Evolutionary conservation across 1,140 invertebrate genomes (phyloP).

Genomic region (Protaetia brevitarsis): DNA sequence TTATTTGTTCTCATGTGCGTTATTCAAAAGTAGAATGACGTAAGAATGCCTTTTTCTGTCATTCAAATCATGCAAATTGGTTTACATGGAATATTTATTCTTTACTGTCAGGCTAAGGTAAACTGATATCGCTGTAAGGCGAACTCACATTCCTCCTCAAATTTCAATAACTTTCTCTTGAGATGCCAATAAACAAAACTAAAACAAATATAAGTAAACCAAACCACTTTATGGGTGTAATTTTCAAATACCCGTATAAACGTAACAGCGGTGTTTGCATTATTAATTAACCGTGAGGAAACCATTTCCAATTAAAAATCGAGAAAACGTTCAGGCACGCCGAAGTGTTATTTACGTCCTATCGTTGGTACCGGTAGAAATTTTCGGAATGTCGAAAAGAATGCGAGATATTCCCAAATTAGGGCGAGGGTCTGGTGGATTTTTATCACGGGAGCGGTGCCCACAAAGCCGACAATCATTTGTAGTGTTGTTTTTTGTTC

Average conservation of each 20-base stretch:
- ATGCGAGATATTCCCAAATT: constrained; percentile 15
- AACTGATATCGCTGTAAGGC: no score
- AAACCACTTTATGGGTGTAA: not conserved
- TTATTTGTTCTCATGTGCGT: no score
- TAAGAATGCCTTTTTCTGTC: no score
- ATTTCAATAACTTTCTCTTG: no score
- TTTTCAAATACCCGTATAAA: not conserved
- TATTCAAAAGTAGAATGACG: no score
- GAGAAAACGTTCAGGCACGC: not conserved
- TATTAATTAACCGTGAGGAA: not conserved
- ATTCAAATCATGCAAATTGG: no score
- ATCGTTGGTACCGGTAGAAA: not conserved
- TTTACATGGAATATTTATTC: no score
- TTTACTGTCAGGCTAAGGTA: no score
- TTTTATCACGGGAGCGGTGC: constrained; percentile 11
- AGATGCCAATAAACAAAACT: no score
- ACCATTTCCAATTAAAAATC: not conserved
- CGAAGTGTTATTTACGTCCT: constrained; percentile 5
- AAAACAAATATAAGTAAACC: no score
- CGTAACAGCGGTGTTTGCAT: not conserved
- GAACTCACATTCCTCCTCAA: no score
- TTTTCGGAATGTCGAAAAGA: not conserved
- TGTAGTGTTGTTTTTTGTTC: constrained; percentile 7
- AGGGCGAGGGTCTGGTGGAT: not conserved
- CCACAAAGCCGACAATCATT: constrained; percentile 1